Evolutionary conservation across 2,797 vertebrate genomes (phyloP).

Genomic region (Astyanax mexicanus): DNA sequence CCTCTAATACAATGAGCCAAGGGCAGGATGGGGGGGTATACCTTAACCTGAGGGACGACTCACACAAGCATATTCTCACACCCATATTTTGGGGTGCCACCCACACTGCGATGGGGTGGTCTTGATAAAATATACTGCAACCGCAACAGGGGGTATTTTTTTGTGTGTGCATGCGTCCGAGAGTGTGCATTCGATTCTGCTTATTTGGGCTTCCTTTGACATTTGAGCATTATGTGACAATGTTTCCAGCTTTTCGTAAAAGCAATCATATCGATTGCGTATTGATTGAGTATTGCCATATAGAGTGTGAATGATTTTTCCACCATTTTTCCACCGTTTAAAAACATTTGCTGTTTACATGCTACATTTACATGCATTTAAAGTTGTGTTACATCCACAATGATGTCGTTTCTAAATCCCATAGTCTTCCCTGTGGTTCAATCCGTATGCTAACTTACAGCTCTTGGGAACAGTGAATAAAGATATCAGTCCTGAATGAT

Average conservation of each 20-base stretch:
- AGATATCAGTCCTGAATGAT: conserved; percentile 31
- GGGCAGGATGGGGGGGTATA: conserved; percentile 40
- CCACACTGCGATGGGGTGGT: conserved; percentile 54
- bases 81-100: conserved; percentile 44
- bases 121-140: conserved; percentile 45
- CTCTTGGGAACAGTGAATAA: conserved; percentile 7
- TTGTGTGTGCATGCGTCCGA: background rate
- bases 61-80: conserved; percentile 50
- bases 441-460: conserved; percentile 4
- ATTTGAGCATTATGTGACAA: no score
- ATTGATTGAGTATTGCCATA: no score
- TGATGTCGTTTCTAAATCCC: background rate
- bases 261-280: no score
- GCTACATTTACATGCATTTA: no score
- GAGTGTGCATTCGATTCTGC: no score
- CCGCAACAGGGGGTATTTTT: conserved; percentile 28
- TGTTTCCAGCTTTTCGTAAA: no score
- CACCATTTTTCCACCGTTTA: no score
- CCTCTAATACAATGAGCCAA: conserved; percentile 68
- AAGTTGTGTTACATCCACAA: background rate
- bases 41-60: conserved; percentile 47
- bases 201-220: no score
- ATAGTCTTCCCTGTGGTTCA: background rate
- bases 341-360: no score
- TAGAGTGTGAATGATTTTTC: no score